Base-by-base conservation (phyloP, 92 coral and sea anemone species). In the Micromussa lordhowensis region DNA sequence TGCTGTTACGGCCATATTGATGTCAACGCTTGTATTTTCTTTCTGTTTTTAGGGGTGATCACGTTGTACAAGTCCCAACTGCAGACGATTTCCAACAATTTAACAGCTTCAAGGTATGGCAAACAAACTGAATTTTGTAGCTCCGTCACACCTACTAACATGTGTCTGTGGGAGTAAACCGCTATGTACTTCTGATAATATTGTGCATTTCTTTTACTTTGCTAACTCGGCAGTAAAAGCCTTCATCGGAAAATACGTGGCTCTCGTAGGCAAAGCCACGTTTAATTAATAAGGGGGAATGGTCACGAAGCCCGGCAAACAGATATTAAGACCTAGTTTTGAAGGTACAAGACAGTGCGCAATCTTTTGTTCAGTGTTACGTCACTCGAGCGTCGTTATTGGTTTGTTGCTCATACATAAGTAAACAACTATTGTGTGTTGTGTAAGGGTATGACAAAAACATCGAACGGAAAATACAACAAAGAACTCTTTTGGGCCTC, bases 61-160 rank as follows among this genome's bases (percentile, higher is more conserved):
- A 95, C 99, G n/a, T 86, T 95, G 86, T 97, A 97, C 94, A 97
- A 97, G 89, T 94, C 98, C 53, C 99, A 97, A 90, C 96, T 97
- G 18, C 89, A 90, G 15, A 91, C 93, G 29, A 92, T 97, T 72
- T 83, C 98, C 15, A 92, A 86, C 53, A 77, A 91, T 36, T 55
- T 97, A 58, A 53, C 93, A 31, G 95, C 95, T 61, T 94, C 93
- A 82, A 88, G 88, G 99, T 97, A 72, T 71, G 92, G 54, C 1
- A 68, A 40, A 30, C 30, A 58, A 68, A 68, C 38, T 76, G 13
- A 1, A 18, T 32, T 49, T 29, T n/a, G 5, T 53, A 30, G 32
- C 26, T 22, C 18, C 14, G 29, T 26, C 30, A 24, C 68, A 6
- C 9, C n/a, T n/a, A n/a, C n/a, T n/a, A n/a, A n/a, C n/a, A n/a